Evolutionary conservation across 2,888 invertebrate genomes (phyloP), one percentile per base, ranked within the genome.

Genomic region (Nyleta sp.): DNA sequence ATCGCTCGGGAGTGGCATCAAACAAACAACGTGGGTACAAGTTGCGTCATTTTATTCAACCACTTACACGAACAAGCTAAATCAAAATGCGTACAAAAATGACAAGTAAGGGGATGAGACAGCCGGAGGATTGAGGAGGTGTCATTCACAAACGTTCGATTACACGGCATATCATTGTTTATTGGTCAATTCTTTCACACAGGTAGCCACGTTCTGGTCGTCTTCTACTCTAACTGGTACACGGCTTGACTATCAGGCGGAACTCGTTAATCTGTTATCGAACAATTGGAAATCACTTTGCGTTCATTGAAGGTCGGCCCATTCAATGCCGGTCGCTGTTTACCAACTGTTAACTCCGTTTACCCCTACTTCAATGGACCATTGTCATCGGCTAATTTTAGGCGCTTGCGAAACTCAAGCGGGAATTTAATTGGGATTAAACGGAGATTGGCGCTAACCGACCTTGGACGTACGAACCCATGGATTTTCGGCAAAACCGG

Each of bases 251-350:
- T 38, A 28, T 18, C n/a, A n/a, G n/a, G n/a, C n/a, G n/a, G n/a
- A n/a, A n/a, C n/a, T n/a, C n/a, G n/a, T n/a, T n/a, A 46, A 18
- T 64, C 18, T 38, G 33, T 60, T 64, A 55, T 55, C 22, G 31
- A 24, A 28, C 40, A 42, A 18, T 24, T 42, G 62, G 7, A 60
- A 40, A 53, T 17, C 11, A 20, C 24, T 53, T 52, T 35, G 8
- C 20, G 40, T 52, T 62, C 57, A 57, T 48, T 60, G 73, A 80
- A 80, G 70, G 70, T 67, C 55, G 57, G 52, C 48, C 42, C 73
- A 77, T 80, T 77, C 80, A 80, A 72, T 74, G 73, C 60, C 64
- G 70, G 68, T 75, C 67, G 48, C 53, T 75, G 75, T 75, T 75
- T 75, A 75, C 70, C 67, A 68, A 68, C 62, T 55, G 33, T 33